Evolutionary conservation across 2,888 invertebrate species (phyloP), one percentile per base, ranked within the genome.

Genomic region (Linnaemya vulpina): DNA sequence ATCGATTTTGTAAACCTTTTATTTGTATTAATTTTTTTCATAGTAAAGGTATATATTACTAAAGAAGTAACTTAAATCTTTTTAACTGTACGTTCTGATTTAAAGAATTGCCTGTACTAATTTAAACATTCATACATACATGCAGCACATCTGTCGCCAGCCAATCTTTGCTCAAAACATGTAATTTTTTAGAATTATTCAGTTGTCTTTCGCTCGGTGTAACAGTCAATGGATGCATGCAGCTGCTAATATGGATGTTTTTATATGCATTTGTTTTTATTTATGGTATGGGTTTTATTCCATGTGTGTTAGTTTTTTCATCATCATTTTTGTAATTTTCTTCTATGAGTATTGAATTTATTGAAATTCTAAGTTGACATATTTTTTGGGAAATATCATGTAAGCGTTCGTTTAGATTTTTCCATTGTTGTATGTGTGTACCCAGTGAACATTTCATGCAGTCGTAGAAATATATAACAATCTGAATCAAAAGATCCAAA

Each of bases 331-430:
- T 63, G 1, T 35, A 25, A 49, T 65, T 58, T 15, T 73, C 5
- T 60, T 40, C n/a, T 63, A 68, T 80, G 67, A 73, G 71, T 60
- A 60, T 71, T 60, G 53, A 71, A 53, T 80, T 76, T 76, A 76
- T 84, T 76, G 65, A 80, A 80, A 63, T 25, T 67, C 40, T 65
- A 55, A 55, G 25, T 43, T 67, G 55, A 67, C 17, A 71, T 65
- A 63, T 49, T 58, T 83, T 84, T 38, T 51, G 53, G 46, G 49
- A 49, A 65, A 58, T 53, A 82, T 65, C 49, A 67, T 79, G 78
- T 70, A 75, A 55, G 2, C 22, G 30, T 71, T 49, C 58, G 2
- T 60, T 78, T n/a, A n/a, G n/a, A n/a, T n/a, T n/a, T 10, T n/a
- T 5, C 8, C 3, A n/a, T 3, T 30, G 9, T 35, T 35, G 38